Base-by-base conservation (phyloP, 2,888 invertebrate genomes). In the Catocala fraxini region DNA sequence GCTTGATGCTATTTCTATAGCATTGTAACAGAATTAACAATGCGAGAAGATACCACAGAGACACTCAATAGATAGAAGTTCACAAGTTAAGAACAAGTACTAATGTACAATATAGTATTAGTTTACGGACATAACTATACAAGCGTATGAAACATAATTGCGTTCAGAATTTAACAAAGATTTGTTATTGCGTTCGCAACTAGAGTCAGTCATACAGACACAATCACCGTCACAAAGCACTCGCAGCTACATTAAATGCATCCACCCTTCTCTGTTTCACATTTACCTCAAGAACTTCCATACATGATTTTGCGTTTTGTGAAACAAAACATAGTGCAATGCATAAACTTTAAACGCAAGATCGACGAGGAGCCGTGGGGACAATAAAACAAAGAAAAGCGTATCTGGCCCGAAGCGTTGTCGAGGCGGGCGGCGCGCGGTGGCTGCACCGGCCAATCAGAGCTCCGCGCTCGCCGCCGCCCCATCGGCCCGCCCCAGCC, bases 361-460 rank as follows among this genome's bases (percentile, higher is more conserved):
- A 93, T 90, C 93, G 90, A 88, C 93, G 90, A 90, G 91, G 86
- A 90, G 90, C 91, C 91, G 88, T 90, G 92, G 91, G 91, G 93
- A 93, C 92, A 93, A 93, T 93, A 93, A 94, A 93, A 93, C 93
- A 93, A 94, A 93, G 93, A 92, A 89, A 89, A 91, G 82, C 90
- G 84, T 86, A 88, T 86, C 85, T 88, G 81, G 91, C 91, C 91
- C 69, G 89, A 78, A 91, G 92, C 90, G 84, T 81, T 85, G 79
- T 61, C 72, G 82, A 68, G 69, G 65, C 69, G 76, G 71, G 75
- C 59, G 72, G 69, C 69, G 68, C 65, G 58, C 58, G 74, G 83
- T 83, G 80, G 56, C 10, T 53, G 72, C 75, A 72, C 51, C 77
- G 75, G 75, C 84, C 83, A 83, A 84, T 82, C 70, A 63, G 68